Conservation (phyloP, 2,113 vertebrate genomes). For the Patagioenas fasciata region DNA sequence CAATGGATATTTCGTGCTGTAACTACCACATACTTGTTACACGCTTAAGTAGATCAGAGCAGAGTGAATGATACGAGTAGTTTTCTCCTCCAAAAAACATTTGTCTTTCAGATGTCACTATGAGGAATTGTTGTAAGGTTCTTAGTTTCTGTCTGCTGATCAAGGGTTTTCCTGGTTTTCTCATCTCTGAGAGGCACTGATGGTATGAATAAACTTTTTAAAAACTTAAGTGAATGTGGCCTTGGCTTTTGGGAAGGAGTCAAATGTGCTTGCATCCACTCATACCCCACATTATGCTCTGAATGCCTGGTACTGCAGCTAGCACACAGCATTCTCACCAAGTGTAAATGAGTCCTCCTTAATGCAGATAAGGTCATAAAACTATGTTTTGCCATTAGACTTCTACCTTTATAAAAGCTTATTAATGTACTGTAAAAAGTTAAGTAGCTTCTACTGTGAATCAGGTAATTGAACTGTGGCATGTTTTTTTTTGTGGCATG, state of each 20-base stretch:
- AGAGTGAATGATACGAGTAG: not conserved
- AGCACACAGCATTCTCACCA: not conserved
- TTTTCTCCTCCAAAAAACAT: not conserved
- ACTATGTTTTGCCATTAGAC: not conserved
- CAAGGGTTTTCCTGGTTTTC: not conserved
- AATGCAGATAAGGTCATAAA: not conserved
- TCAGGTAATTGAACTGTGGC: not conserved
- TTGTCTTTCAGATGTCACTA: not conserved
- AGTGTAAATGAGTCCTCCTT: not conserved
- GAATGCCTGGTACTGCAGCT: constrained; percentile 34
- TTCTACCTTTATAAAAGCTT: not conserved
- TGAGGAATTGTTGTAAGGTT: not conserved
- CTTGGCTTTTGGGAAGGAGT: constrained; percentile 53
- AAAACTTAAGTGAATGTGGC: constrained; percentile 42
- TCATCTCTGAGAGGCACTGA: not conserved
- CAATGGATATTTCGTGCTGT: not conserved
- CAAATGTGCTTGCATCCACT: constrained; percentile 32
- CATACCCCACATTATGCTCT: constrained; percentile 1
- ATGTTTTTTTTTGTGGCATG: not conserved
- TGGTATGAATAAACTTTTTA: not conserved
- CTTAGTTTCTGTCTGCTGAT: constrained; percentile 3
- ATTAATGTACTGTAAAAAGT: not conserved
- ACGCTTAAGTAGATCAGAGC: not conserved
- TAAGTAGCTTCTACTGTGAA: not conserved
- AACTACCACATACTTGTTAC: not conserved